A percentile compares a stretch with the other conserved stretches of the same genome.
These are phyloP conservation scores for Pomatostomus ruficeps DNA, from an alignment of 2,113 vertebrate genomes.

Conservation along the genomic window DNA sequence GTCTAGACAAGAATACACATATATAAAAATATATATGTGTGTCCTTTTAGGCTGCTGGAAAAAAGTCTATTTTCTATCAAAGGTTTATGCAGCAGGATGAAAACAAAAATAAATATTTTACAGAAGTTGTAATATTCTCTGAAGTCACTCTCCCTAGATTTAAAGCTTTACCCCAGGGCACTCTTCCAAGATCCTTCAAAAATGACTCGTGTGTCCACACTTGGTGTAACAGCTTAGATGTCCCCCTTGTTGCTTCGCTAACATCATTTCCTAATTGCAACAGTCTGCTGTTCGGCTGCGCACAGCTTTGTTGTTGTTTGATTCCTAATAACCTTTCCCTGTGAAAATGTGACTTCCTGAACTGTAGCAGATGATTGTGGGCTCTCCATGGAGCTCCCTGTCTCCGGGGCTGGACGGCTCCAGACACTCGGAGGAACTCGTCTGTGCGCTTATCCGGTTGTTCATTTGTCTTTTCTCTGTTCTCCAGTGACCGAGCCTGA, in stretches of 20 bases:
- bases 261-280: constrained; percentile 9
- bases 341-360: background rate
- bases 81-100: background rate
- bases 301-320: constrained; percentile 44
- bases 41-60: background rate
- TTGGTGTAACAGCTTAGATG: background rate
- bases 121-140: background rate
- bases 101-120: constrained; percentile 20
- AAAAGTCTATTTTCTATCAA: background rate
- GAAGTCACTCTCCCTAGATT: background rate
- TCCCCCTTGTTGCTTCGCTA: background rate
- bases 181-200: background rate
- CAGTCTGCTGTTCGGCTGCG: constrained; percentile 32
- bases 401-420: background rate
- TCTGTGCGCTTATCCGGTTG: background rate
- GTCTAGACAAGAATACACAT: background rate
- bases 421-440: background rate
- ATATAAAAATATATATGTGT: background rate
- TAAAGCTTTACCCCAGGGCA: background rate
- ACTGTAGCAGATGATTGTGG: background rate
- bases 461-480: background rate
- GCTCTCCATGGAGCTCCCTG: background rate
- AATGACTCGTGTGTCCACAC: background rate
- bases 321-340: constrained; percentile 7
- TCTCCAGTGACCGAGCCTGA: background rate